Percentiles rank a stretch among this genome's conserved stretches.
Conservation (phyloP, 1,140 invertebrate species). For the Hyphantria cunea region DNA sequence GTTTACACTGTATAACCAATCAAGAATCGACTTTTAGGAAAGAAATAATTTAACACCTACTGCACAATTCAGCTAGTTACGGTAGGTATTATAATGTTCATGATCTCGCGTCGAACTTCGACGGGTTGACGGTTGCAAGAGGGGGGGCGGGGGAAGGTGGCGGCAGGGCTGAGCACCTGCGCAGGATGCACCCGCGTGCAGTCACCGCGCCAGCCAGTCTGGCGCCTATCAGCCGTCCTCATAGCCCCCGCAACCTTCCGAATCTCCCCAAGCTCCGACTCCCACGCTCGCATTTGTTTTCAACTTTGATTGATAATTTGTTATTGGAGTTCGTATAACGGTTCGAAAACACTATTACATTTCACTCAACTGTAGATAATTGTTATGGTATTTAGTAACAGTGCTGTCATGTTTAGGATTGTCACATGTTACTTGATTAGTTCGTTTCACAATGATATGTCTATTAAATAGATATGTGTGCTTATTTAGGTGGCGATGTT, state of each 20-base stretch:
- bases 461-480: no score
- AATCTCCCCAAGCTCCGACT: constrained; percentile 34
- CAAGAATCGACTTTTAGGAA: no score
- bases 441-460: background rate
- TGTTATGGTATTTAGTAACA: constrained; percentile 7
- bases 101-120: constrained; percentile 11
- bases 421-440: background rate
- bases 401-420: background rate
- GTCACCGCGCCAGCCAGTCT: constrained; percentile 70
- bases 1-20: no score
- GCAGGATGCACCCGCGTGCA: constrained; percentile 70
- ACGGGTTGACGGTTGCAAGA: constrained; percentile 17
- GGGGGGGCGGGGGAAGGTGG: constrained; percentile 12
- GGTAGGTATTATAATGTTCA: no score
- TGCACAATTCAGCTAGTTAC: no score
- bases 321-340: constrained; percentile 67
- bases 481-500: no score
- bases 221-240: constrained; percentile 50
- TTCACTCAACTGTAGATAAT: constrained; percentile 22
- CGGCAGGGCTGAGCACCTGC: constrained; percentile 56
- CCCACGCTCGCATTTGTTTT: constrained; percentile 68
- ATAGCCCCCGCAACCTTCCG: constrained; percentile 33
- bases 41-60: no score
- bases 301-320: constrained; percentile 80
- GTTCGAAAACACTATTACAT: constrained; percentile 60